These are phyloP conservation scores for Synanthedon andrenaeformis DNA, from an alignment of 2,888 invertebrate species.

Conservation along the genomic window DNA sequence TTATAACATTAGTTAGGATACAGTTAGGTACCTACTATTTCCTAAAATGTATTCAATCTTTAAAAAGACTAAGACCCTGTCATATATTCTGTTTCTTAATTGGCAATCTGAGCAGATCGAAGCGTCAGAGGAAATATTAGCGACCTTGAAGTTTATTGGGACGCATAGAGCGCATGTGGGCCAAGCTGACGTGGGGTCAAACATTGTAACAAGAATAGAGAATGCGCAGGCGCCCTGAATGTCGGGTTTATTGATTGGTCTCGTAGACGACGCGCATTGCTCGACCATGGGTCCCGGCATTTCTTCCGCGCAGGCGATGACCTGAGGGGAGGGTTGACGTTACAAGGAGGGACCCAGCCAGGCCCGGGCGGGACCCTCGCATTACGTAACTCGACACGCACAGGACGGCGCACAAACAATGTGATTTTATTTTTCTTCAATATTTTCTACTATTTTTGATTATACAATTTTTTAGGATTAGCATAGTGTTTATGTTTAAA, in stretches of 20 bases:
- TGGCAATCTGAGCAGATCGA: too few relatives aligned
- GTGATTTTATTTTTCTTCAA: conserved; percentile 63
- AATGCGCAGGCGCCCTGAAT: conserved; percentile 13
- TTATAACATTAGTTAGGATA: too few relatives aligned
- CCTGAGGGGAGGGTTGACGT: conserved; percentile 15
- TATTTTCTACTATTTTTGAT: conserved; percentile 62
- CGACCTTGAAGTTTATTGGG: conserved; percentile 34
- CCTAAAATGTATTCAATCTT: too few relatives aligned
- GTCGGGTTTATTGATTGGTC: conserved; percentile 16
- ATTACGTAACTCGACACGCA: conserved; percentile 69
- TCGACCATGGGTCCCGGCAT: conserved; percentile 3
- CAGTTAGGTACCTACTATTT: too few relatives aligned
- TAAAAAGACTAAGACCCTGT: too few relatives aligned
- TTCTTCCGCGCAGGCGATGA: conserved; percentile 8
- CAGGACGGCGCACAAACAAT: conserved; percentile 70
- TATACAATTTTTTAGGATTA: conserved; percentile 64
- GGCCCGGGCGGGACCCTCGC: conserved; percentile 51
- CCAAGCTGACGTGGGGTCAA: conserved; percentile 18
- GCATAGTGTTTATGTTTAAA: conserved; percentile 52
- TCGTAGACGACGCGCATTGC: conserved; percentile 5
- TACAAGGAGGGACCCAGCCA: conserved; percentile 27
- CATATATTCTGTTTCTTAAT: too few relatives aligned
- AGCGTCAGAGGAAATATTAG: not conserved
- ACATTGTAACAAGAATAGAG: conserved; percentile 9
- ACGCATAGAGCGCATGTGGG: conserved; percentile 32